Conservation (phyloP, 1,140 invertebrate species). For the Nasonia giraulti region DNA sequence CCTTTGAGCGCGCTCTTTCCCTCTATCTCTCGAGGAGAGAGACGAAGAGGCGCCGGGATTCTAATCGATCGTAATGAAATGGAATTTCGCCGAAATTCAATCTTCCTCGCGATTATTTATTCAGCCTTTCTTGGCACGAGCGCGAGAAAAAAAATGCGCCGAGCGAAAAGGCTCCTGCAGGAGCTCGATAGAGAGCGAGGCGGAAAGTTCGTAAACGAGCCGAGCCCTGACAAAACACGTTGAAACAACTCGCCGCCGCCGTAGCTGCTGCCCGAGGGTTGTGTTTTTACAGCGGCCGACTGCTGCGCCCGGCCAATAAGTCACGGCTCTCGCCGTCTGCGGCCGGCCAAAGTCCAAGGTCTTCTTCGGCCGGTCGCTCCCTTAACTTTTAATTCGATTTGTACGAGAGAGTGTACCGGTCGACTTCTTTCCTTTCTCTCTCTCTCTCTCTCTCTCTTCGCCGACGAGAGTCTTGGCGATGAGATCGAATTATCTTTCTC, state of each 20-base stretch:
- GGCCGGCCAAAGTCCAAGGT: constrained; percentile 9
- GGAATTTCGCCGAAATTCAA: constrained; percentile 1
- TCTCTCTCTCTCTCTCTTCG: background rate
- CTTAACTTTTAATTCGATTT: constrained; percentile 50
- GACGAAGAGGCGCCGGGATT: background rate
- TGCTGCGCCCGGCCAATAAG: constrained; percentile 56
- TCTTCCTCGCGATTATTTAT: background rate
- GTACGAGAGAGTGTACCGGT: background rate
- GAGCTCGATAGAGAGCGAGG: background rate
- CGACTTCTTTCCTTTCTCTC: constrained; percentile 6
- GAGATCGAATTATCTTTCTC: background rate
- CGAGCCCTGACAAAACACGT: constrained; percentile 59
- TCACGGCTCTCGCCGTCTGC: constrained; percentile 43
- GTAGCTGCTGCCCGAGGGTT: constrained; percentile 31
- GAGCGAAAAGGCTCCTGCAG: background rate
- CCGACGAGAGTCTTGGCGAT: background rate
- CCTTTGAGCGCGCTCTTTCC: background rate
- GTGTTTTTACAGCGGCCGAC: constrained; percentile 58
- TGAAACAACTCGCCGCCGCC: constrained; percentile 58
- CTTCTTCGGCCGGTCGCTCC: background rate
- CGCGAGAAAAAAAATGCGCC: background rate
- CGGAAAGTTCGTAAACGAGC: constrained; percentile 50
- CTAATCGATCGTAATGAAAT: background rate
- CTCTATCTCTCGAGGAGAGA: too few relatives aligned
- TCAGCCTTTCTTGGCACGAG: background rate